phyloP scores from a whole-genome alignment of 2,797 vertebrate genomes.

The Hylomyscus alleni region DNA sequence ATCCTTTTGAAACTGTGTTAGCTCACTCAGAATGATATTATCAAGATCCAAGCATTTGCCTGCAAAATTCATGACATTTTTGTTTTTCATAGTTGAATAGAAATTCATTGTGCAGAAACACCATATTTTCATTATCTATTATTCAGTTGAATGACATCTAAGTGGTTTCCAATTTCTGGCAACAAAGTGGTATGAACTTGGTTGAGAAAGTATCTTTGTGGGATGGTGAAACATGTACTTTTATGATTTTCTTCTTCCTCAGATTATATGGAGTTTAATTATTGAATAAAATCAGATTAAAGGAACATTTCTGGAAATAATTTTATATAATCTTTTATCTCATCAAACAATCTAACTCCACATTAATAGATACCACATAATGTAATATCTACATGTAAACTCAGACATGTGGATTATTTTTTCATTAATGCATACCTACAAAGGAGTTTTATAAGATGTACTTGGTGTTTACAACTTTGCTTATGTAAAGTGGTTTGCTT shows the following conservation, averaged over 20 bases:
- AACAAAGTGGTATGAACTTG: background rate
- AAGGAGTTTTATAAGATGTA: background rate
- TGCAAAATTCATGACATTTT: background rate
- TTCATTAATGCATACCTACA: background rate
- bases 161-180: background rate
- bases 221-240: background rate
- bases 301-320: background rate
- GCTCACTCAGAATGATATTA: background rate
- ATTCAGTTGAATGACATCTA: background rate
- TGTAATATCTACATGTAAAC: background rate
- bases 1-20: background rate
- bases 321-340: conserved; percentile 1
- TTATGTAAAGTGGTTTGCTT: background rate
- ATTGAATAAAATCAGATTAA: background rate
- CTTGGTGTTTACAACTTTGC: background rate
- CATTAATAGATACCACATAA: background rate
- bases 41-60: background rate
- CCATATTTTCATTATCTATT: background rate
- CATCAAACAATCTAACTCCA: background rate
- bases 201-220: background rate
- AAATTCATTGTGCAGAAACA: background rate
- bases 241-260: background rate
- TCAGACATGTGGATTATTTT: background rate
- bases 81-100: background rate
- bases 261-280: no score